These are phyloP conservation scores for Euspilapteryx auroguttella DNA, from an alignment of 2,888 invertebrate species.

Conservation along the genomic window DNA sequence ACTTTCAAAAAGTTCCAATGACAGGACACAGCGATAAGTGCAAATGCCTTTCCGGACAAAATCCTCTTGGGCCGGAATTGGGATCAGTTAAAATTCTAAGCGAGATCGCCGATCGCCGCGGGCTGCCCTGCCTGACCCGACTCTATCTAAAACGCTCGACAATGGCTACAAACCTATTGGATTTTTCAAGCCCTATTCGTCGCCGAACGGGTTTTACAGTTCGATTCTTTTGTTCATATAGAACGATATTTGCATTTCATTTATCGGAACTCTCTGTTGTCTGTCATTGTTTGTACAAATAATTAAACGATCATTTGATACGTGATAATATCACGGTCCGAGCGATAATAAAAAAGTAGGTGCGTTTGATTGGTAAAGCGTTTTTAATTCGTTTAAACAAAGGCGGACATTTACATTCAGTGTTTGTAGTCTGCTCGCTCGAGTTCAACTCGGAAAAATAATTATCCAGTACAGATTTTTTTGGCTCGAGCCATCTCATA, in stretches of 20 bases:
- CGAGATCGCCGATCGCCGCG: slow-evolving; percentile 2
- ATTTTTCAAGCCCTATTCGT: slow-evolving; percentile 10
- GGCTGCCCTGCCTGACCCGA: slow-evolving; percentile 3
- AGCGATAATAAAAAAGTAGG: background rate
- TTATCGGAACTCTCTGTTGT: background rate
- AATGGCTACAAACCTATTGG: slow-evolving; percentile 11
- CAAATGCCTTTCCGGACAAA: no score
- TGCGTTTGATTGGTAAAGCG: slow-evolving; percentile 1
- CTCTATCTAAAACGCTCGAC: slow-evolving; percentile 8
- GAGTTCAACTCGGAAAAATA: slow-evolving; percentile 27
- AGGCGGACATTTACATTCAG: background rate
- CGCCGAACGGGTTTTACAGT: background rate
- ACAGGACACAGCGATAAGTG: no score
- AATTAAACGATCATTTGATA: slow-evolving; percentile 1
- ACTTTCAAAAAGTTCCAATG: no score
- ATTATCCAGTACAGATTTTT: slow-evolving; percentile 58
- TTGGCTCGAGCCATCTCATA: no score
- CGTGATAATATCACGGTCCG: background rate
- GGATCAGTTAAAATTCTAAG: slow-evolving; percentile 6
- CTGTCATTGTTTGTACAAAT: slow-evolving; percentile 2
- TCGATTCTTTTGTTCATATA: background rate
- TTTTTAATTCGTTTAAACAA: background rate
- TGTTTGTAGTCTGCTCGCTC: no score
- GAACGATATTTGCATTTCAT: background rate
- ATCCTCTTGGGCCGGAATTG: no score